These are phyloP conservation scores for Myiotriccus ornatus DNA, from an alignment of 2,797 vertebrate genomes.

Conservation along the genomic window DNA sequence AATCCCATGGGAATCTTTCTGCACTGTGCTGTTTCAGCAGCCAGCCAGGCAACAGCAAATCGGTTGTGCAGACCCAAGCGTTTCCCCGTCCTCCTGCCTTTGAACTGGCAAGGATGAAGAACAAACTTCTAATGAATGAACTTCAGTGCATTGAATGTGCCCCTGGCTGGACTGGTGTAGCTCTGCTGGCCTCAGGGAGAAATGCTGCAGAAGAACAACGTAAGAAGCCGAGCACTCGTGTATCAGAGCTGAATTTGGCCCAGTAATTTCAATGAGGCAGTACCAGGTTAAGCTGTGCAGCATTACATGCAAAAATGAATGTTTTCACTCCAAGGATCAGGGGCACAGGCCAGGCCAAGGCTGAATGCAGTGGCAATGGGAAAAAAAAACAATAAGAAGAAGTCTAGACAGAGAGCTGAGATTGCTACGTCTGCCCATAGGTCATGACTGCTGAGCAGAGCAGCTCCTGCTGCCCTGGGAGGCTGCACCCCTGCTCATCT, in stretches of 20 bases:
- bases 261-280: neutral
- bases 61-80: neutral
- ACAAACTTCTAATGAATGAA: neutral
- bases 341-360: neutral
- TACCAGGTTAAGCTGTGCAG: neutral
- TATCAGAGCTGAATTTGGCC: neutral
- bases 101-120: neutral
- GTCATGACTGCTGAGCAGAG: neutral
- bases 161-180: neutral
- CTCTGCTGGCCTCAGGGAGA: neutral
- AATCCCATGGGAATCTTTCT: conserved; percentile 20
- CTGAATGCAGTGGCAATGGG: neutral
- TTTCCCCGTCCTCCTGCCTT: neutral
- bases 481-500: accelerated
- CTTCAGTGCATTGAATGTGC: neutral
- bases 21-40: neutral
- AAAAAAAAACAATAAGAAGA: neutral
- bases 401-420: neutral
- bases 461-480: accelerated
- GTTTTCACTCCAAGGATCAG: neutral
- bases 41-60: neutral
- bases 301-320: neutral
- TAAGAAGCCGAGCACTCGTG: neutral
- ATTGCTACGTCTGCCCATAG: neutral
- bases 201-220: accelerated